Evolutionary conservation across 2,888 invertebrate species (phyloP), one percentile per base, ranked within the genome.

Genomic region (Zonitis immaculata): DNA sequence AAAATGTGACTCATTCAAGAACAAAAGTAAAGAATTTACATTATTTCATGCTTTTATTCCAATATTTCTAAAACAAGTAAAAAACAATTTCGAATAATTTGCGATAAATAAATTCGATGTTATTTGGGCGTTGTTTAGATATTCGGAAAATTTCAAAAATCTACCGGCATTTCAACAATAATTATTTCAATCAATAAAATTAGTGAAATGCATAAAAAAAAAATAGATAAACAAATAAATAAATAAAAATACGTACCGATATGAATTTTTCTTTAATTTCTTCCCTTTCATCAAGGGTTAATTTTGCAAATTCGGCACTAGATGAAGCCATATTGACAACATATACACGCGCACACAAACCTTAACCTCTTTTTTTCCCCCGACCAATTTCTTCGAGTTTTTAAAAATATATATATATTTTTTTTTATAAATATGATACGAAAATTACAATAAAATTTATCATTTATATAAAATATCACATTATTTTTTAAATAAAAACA

Each of bases 251-350:
- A 77, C 80, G 80, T 80, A 89, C 89, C 79, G 84, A 83, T 66
- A 80, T 80, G 73, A 89, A 89, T 73, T 88, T 87, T 77, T 88
- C 88, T 70, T 82, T 81, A 69, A 90, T 84, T 78, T 90, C 90
- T 58, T 83, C 77, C 66, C 83, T 81, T 78, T 89, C 88, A 71
- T 89, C 88, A 53, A 80, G 79, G 55, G 82, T 83, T 70, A 86
- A 76, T 75, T 80, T 80, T 63, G 79, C 76, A 74, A 79, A 61
- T 51, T 66, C 67, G 52, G 63, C 47, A 48, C 54, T 51, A 6
- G 60, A 55, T 47, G 65, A 64, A 63, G 66, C 64, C 66, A 66
- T 66, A 27, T 56, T 62, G 55, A 44, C 44, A 53, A 55, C 35
- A 35, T 9, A 35, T 35, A 35, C 35, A 35, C 35, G 35, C 35